These are phyloP conservation scores for Daphoenositta chrysoptera DNA, from an alignment of 2,113 vertebrate genomes.

Conservation along the genomic window DNA sequence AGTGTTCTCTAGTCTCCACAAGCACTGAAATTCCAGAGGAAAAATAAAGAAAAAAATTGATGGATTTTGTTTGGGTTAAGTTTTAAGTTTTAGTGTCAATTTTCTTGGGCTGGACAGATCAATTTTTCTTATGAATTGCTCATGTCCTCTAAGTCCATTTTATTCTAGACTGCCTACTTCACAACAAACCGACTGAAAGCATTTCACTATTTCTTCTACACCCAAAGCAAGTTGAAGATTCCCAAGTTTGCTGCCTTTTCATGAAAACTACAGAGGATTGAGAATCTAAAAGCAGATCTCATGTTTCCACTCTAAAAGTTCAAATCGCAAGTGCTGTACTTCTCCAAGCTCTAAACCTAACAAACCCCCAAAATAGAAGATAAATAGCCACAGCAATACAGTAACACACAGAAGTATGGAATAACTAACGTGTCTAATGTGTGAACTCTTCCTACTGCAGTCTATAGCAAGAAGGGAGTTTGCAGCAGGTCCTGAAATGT, in stretches of 20 bases:
- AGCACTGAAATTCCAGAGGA: background rate
- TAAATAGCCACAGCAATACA: background rate
- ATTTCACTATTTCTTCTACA: background rate
- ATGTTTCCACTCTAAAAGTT: background rate
- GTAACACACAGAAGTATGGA: background rate
- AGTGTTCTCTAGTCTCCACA: background rate
- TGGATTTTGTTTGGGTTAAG: constrained; percentile 11
- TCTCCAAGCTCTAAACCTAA: background rate
- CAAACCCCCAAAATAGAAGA: background rate
- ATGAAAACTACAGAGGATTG: background rate
- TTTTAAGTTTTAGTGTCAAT: constrained; percentile 26
- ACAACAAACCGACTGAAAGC: background rate
- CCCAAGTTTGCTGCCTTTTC: background rate
- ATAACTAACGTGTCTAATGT: background rate
- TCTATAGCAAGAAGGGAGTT: background rate
- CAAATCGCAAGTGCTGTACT: background rate
- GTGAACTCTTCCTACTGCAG: background rate
- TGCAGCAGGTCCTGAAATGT: background rate
- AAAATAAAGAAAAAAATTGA: background rate
- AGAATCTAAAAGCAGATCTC: background rate
- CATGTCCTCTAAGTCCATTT: background rate
- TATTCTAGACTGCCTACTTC: background rate
- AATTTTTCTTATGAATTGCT: constrained; percentile 1
- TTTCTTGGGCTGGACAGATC: background rate
- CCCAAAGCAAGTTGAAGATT: background rate